Base-by-base conservation (phyloP, 2,113 vertebrate species). In the Eublepharis macularius region DNA sequence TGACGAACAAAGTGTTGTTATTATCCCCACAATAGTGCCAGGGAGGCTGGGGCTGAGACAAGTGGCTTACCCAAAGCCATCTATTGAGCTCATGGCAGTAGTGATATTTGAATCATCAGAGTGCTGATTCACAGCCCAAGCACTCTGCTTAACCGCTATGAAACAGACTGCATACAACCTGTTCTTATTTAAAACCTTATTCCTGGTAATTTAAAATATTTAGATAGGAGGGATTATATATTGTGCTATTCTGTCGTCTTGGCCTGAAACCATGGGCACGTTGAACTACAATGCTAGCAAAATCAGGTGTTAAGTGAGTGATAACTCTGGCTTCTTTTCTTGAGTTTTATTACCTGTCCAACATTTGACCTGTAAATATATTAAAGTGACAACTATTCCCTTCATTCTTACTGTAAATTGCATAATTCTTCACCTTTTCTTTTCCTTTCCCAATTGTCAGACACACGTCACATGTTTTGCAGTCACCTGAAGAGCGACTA, bases 381-480 rank as follows among this genome's bases (percentile, higher is more conserved):
- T 69, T 80, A 63, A 87, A 74, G 39, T 83, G 76, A 11, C 65
- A 32, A 0, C 54, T 60, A 32, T 88, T 92, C 76, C 73, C 32
- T 63, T 83, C 68, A 74, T 60, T 26, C 10, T 36, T 4, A n/a
- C 6, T 34, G 14, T 82, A 2, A 83, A 39, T 39, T 63, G 34
- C 60, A 57, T 69, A 45, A 60, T 82, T 85, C 78, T 92, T 80
- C 21, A 69, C 75, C 68, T 24, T 17, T 69, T 19, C 69, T 68
- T 87, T 3, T 29, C 77, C 34, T 66, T 81, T 76, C 57, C 17
- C 81, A 63, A 29, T 39, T 85, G 83, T 80, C 43, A 32, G 26
- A 5, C 17, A 86, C 93, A 17, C 77, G 57, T 72, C 91, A 81
- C 32, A 93, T 65, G 32, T 85, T 91, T 34, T 91, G 86, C 88